phyloP scores from a whole-genome alignment of 2,113 vertebrate genomes.

The Acanthochromis polyacanthus region DNA sequence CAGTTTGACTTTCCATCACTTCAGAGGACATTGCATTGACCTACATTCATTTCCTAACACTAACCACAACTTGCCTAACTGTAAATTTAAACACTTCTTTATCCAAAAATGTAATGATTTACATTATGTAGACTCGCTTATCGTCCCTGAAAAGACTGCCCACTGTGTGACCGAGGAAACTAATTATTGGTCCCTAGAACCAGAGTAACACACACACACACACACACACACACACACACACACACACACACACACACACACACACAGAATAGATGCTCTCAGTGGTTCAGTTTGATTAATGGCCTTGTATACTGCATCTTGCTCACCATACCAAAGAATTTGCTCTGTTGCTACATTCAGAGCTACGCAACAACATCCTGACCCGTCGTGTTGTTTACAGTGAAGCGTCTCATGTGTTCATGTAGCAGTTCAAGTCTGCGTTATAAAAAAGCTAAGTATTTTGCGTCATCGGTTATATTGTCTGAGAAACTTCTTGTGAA shows the following conservation, averaged over 20 bases:
- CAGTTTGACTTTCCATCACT: background rate
- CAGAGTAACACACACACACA: background rate
- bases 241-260: too few species aligned
- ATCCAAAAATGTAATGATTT: slow-evolving; percentile 6
- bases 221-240: background rate
- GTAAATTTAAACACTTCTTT: background rate
- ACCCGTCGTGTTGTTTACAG: slow-evolving; percentile 15
- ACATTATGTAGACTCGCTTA: background rate
- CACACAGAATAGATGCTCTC: slow-evolving; percentile 20
- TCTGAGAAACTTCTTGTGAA: background rate
- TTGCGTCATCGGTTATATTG: background rate
- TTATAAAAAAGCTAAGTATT: background rate
- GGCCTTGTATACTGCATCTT: slow-evolving; percentile 20
- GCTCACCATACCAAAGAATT: slow-evolving; percentile 20
- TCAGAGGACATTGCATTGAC: background rate
- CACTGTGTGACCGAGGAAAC: background rate
- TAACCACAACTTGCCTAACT: background rate
- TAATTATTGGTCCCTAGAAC: background rate
- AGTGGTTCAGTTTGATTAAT: slow-evolving; percentile 55
- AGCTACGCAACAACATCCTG: slow-evolving; percentile 10
- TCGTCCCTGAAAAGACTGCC: background rate
- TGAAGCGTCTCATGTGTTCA: background rate
- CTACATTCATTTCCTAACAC: background rate
- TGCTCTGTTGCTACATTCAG: slow-evolving; percentile 18
- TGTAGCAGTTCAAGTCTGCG: background rate